phyloP scores from a whole-genome alignment of 2,113 vertebrate genomes.

The Podarcis raffonei region DNA sequence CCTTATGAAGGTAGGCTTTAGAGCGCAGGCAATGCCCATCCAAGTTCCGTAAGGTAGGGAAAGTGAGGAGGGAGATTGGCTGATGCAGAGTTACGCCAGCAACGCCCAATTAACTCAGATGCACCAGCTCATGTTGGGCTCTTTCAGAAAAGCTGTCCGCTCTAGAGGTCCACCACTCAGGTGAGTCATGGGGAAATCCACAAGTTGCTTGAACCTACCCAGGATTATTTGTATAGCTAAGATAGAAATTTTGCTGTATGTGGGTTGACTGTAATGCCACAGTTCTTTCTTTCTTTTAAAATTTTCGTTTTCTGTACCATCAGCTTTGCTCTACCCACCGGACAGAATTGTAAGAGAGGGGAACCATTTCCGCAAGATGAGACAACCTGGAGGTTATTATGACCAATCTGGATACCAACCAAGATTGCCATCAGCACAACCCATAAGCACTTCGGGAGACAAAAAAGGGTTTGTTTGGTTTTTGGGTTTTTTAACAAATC shows the following conservation, averaged over 20 bases:
- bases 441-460: background rate
- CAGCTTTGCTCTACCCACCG: constrained; percentile 67
- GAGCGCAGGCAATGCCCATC: too few relatives aligned
- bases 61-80: background rate
- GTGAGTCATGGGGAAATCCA: background rate
- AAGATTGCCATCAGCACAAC: background rate
- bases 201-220: background rate
- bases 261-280: background rate
- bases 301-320: background rate
- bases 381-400: constrained; percentile 65
- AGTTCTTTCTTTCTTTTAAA: background rate
- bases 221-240: background rate
- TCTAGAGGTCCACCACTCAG: background rate
- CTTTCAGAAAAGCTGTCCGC: background rate
- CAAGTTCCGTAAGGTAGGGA: background rate
- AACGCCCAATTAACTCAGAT: background rate
- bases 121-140: background rate
- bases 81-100: background rate
- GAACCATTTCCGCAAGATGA: constrained; percentile 31
- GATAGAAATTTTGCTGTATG: background rate
- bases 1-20: background rate
- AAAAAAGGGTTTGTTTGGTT: constrained; percentile 4
- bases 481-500: background rate
- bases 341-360: constrained; percentile 58
- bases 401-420: fast-evolving